Evolutionary conservation across 1,140 invertebrate species (phyloP), one percentile per base, ranked within the genome.

Genomic region (Diabrotica undecimpunctata): DNA sequence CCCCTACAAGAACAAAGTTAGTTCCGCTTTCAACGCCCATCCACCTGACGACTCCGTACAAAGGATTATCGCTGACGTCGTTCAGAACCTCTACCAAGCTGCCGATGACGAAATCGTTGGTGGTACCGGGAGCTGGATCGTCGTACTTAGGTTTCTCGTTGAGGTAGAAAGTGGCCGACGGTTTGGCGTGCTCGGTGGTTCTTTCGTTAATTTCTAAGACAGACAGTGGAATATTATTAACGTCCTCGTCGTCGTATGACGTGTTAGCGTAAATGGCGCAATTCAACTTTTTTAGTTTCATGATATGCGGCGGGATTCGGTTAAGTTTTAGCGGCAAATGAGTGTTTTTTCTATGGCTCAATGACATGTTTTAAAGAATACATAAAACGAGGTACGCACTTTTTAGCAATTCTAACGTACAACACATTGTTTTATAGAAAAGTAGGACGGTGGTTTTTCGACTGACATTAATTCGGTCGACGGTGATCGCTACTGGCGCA

Each of bases 31-130:
- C 74, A 8, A 82, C 80, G 6, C 94, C 93, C 75, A 96, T 91
- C 94, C 94, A 96, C 76, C 89, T 86, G 66, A 96, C 90, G 8
- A 96, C 88, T 56, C 94, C 94, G 81, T 90, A 90, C 38, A 85
- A 75, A 63, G 82, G 78, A 63, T 82, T 79, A 61, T 81, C 77
- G 74, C 79, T 79, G n/a, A 84, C 80, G 70, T 84, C 83, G 35
- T 82, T 84, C 7, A 81, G 81, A 9, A 93, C 87, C 80, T 93
- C 89, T 1, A 93, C 90, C 66, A 90, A 79, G 10, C 87, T 90
- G 8, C 89, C 90, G 12, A 92, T 80, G n/a, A 85, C 85, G 39
- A 92, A 83, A 67, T 88, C 85, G 53, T 75, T 74, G 37, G 74
- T 77, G 35, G 74, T 71, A 13, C 70, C 73, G 7, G 71, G 70